phyloP scores from a whole-genome alignment of 2,113 vertebrate genomes.

The Mixornis gularis region DNA sequence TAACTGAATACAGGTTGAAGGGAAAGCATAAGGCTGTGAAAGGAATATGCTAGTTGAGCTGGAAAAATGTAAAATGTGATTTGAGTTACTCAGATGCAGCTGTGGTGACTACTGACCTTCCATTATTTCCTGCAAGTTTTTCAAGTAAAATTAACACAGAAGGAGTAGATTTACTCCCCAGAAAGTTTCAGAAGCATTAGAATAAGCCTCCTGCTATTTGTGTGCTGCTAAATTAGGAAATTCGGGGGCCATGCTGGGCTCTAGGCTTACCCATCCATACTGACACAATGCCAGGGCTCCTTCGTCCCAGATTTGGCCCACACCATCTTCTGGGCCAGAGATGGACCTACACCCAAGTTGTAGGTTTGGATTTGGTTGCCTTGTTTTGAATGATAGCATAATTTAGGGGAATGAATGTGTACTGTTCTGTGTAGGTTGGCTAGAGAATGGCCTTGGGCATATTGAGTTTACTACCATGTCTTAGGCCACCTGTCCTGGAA shows the following conservation, averaged over 20 bases:
- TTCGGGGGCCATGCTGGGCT: accelerated
- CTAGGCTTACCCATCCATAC: not conserved
- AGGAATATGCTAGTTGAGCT: not conserved
- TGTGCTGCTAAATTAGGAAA: not conserved
- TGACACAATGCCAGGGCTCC: not conserved
- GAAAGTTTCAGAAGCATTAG: not conserved
- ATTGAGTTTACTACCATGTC: not conserved
- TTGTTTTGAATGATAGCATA: not conserved
- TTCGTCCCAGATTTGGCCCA: not conserved
- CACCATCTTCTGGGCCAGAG: not conserved
- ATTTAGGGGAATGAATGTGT: not conserved
- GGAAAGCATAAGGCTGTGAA: not conserved
- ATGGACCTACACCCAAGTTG: not conserved
- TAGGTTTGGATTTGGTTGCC: not conserved
- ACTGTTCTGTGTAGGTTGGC: not conserved
- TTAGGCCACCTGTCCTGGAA: not conserved
- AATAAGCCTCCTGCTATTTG: not conserved
- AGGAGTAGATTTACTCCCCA: not conserved
- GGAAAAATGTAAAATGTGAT: not conserved
- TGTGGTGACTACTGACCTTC: not conserved
- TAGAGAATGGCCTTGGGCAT: not conserved
- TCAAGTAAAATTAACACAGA: not conserved
- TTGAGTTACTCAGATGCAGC: not conserved
- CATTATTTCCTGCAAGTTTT: not conserved
- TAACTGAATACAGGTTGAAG: not conserved